Percentiles rank a stretch among this genome's conserved stretches.
Evolutionary conservation across 1,140 invertebrate species (phyloP).

Genomic region (Bombus waltoni): DNA sequence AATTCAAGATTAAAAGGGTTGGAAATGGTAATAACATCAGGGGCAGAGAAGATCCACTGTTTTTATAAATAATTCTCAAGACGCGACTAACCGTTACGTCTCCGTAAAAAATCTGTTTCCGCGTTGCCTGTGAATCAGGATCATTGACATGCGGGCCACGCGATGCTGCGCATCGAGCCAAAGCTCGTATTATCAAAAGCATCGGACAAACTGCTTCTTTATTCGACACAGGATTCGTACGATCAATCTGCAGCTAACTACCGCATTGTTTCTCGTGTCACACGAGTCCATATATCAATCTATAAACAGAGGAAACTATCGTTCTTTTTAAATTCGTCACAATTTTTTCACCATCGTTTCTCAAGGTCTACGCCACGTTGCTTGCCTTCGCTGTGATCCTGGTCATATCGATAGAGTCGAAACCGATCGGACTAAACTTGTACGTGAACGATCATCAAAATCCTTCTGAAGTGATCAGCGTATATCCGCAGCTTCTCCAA

Average conservation of each 20-base stretch:
- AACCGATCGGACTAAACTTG: slow-evolving; percentile 34
- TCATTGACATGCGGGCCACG: slow-evolving; percentile 35
- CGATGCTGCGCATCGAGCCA: neutral
- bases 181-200: slow-evolving; percentile 36
- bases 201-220: slow-evolving; percentile 6
- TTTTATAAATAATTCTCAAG: slow-evolving; percentile 29
- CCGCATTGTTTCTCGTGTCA: slow-evolving; percentile 20
- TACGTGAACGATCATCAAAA: slow-evolving; percentile 11
- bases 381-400: slow-evolving; percentile 24
- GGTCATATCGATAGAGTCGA: slow-evolving; percentile 35
- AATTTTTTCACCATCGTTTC: neutral
- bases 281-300: too few relatives aligned
- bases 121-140: slow-evolving; percentile 12
- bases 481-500: slow-evolving; percentile 52
- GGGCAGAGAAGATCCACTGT: neutral
- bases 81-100: slow-evolving; percentile 21
- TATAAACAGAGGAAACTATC: neutral
- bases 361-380: slow-evolving; percentile 26
- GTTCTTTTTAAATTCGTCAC: neutral
- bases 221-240: slow-evolving; percentile 10
- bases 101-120: slow-evolving; percentile 35
- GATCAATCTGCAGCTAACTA: neutral
- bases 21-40: neutral
- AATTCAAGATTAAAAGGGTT: neutral
- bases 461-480: neutral